A percentile compares a stretch with the other conserved stretches of the same genome.
Evolutionary conservation across 64 coral and sea anemone genomes (phyloP).

Genomic region (Orbicella faveolata): DNA sequence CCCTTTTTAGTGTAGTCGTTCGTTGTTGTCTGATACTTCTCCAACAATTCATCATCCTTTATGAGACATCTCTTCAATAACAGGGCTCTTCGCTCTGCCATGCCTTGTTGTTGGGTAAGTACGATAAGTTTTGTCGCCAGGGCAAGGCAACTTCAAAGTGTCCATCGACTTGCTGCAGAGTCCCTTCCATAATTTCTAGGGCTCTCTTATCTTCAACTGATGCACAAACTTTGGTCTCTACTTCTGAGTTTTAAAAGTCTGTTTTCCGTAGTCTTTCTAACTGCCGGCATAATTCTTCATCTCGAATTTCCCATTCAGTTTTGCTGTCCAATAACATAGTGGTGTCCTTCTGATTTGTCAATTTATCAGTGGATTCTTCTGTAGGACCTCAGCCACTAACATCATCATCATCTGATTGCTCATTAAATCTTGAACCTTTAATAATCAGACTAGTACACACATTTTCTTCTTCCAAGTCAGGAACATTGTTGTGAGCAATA

Average conservation of each 20-base stretch:
- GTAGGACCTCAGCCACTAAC: background rate
- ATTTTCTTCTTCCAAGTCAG: background rate
- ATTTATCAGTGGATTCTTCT: background rate
- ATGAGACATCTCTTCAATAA: constrained; percentile 34
- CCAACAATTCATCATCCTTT: background rate
- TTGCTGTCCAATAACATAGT: background rate
- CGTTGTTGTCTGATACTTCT: background rate
- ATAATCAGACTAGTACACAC: background rate
- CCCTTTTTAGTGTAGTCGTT: background rate
- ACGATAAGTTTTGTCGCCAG: constrained; percentile 7
- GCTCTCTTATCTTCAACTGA: no score
- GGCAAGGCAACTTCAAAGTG: constrained; percentile 49
- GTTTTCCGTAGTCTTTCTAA: background rate
- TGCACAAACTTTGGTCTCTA: no score
- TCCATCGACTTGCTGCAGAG: background rate
- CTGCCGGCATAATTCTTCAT: background rate
- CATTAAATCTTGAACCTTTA: no score
- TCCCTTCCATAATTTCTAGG: no score
- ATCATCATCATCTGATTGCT: background rate
- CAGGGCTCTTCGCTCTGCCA: constrained; percentile 23
- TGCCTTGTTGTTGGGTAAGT: background rate
- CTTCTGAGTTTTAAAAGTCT: background rate
- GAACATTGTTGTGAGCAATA: background rate
- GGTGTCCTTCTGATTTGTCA: background rate
- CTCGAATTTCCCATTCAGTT: background rate